phyloP scores from a whole-genome alignment of 64 coral and sea anemone genomes.

The Stylophora pistillata region DNA sequence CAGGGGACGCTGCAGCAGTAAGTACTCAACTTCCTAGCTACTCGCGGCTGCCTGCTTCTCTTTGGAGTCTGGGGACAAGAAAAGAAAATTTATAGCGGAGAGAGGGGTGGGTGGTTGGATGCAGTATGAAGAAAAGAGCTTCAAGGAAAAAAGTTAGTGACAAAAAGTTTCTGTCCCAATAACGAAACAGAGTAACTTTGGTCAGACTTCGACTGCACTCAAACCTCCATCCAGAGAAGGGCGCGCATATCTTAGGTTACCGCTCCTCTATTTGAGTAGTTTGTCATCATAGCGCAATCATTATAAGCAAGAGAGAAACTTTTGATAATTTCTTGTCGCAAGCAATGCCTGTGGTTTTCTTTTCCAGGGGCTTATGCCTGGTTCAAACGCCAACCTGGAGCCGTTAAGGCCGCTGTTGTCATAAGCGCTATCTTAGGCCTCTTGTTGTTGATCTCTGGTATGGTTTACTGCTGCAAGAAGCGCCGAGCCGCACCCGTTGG shows the following conservation, averaged over 20 bases:
- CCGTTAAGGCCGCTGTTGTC: conserved; percentile 15
- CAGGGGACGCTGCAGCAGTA: conserved; percentile 12
- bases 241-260: too few relatives aligned
- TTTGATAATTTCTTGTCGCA: neutral
- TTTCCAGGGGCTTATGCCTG: neutral
- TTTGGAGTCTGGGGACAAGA: too few relatives aligned
- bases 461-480: conserved; percentile 35
- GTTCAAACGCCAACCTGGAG: conserved; percentile 26
- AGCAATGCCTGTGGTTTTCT: neutral
- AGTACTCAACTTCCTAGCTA: neutral
- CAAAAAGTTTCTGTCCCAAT: too few relatives aligned
- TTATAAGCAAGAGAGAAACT: neutral
- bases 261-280: too few relatives aligned
- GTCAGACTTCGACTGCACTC: too few relatives aligned
- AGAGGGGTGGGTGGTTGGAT: too few relatives aligned
- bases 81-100: too few relatives aligned
- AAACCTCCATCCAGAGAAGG: too few relatives aligned
- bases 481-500: neutral
- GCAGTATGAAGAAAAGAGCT: too few relatives aligned
- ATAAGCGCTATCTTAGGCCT: conserved; percentile 6
- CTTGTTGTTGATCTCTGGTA: neutral
- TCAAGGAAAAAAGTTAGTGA: too few relatives aligned
- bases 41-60: neutral
- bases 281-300: too few relatives aligned
- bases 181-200: too few relatives aligned